phyloP scores from a whole-genome alignment of 2,797 vertebrate species.

The Sebastes paucispinis region DNA sequence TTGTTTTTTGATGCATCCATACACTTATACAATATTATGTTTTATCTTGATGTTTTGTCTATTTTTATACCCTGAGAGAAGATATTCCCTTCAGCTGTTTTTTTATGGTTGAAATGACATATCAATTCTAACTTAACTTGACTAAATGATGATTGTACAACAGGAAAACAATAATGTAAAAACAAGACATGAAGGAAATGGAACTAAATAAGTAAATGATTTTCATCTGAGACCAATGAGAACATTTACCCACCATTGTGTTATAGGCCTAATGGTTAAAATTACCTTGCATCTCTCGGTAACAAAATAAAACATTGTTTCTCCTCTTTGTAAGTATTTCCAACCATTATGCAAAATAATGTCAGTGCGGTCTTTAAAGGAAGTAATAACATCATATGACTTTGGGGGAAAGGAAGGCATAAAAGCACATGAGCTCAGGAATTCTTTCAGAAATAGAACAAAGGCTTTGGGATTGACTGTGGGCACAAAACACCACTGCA shows the following conservation, averaged over 20 bases:
- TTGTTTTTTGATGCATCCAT: neutral
- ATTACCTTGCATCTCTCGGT: slow-evolving; percentile 13
- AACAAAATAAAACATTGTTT: slow-evolving; percentile 12
- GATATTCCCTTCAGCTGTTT: neutral
- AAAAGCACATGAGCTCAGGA: slow-evolving; percentile 54
- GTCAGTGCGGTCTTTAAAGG: slow-evolving; percentile 32
- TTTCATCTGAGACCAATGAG: slow-evolving; percentile 28
- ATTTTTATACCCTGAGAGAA: neutral
- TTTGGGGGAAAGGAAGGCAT: slow-evolving; percentile 28
- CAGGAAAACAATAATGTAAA: slow-evolving; percentile 4
- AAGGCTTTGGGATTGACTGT: slow-evolving; percentile 32
- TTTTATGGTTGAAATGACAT: neutral
- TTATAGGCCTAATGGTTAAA: slow-evolving; percentile 18
- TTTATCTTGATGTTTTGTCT: neutral
- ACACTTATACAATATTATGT: neutral
- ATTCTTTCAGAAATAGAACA: slow-evolving; percentile 55
- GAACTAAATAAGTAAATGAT: slow-evolving; percentile 8
- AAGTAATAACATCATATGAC: slow-evolving; percentile 35
- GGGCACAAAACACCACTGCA: slow-evolving; percentile 24
- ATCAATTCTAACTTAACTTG: neutral
- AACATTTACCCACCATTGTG: slow-evolving; percentile 28
- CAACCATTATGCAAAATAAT: slow-evolving; percentile 47
- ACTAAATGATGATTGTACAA: neutral
- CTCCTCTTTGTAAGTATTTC: slow-evolving; percentile 21
- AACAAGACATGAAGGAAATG: neutral